These are phyloP conservation scores for Uria lomvia DNA, from an alignment of 2,113 vertebrate genomes.

Conservation along the genomic window DNA sequence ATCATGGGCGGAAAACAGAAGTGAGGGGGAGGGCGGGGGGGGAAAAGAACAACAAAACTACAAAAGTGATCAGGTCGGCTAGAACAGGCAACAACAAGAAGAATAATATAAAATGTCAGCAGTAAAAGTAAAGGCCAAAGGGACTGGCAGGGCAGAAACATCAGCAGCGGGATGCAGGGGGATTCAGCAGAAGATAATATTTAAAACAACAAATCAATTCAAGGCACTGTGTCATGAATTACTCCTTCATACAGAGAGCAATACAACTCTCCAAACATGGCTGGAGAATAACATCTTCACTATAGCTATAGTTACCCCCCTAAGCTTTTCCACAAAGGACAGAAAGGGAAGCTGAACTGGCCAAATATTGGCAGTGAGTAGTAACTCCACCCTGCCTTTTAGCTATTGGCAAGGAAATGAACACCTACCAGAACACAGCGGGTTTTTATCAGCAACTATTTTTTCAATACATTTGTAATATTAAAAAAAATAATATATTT, in stretches of 20 bases:
- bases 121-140: neutral
- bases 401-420: neutral
- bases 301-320: neutral
- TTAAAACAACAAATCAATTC: slow-evolving; percentile 10
- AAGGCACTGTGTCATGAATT: neutral
- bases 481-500: neutral
- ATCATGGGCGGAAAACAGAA: slow-evolving; percentile 14
- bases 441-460: neutral
- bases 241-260: neutral
- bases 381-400: neutral
- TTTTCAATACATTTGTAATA: neutral
- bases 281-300: neutral
- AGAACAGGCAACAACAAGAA: neutral
- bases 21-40: neutral
- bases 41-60: neutral
- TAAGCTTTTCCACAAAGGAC: neutral
- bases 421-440: neutral
- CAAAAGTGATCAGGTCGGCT: neutral
- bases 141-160: neutral
- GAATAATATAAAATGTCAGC: neutral
- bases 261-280: neutral
- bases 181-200: neutral
- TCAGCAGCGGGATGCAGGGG: neutral
- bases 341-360: neutral
- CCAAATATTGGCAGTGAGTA: neutral